Base-by-base conservation (phyloP, 2,888 invertebrate species). In the Drosophila cognata region DNA sequence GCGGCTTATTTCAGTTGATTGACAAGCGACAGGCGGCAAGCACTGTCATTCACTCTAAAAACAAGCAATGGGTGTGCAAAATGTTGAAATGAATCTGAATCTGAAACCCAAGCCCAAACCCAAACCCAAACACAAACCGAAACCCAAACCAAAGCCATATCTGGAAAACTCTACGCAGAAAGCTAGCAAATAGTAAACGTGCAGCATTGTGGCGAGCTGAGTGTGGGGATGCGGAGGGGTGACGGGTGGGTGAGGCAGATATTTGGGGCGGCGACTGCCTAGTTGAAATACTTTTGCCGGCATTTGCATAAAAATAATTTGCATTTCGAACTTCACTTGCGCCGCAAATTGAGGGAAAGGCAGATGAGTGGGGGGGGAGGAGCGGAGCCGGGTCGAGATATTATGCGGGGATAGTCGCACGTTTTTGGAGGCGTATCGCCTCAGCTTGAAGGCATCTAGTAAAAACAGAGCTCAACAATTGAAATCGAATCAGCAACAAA, bases 401-500 rank as follows among this genome's bases (percentile, higher is more conserved):
- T 11, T 28, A 18, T 31, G 31, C 4, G 21, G 35, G 69, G 51
- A 51, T 41, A 52, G 28, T 25, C 52, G 38, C 76, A 75, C 59
- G 66, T 66, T 71, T 71, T 76, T 61, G 56, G 25, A 63, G 77
- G 80, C 77, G 77, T 75, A 72, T 62, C 57, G 16, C 48, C 21
- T 16, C 33, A 18, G 28, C 13, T 52, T 28, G 63, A 38, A 50
- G 57, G 64, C 74, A 67, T 63, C 71, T 64, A 36, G 55, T 70
- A 74, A 72, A 74, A 78, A 57, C 76, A 69, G 60, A 73, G 77
- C 81, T 83, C 69, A 82, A 84, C 82, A 82, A 82, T 82, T 82
- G 81, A 82, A 84, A 82, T 84, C 84, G 82, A 82, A 82, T 82
- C 82, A 82, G 79, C 78, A 82, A 81, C 84, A 84, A 84, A 82